Conservation (phyloP, 1,140 invertebrate species). For the Brachionus angularis region DNA sequence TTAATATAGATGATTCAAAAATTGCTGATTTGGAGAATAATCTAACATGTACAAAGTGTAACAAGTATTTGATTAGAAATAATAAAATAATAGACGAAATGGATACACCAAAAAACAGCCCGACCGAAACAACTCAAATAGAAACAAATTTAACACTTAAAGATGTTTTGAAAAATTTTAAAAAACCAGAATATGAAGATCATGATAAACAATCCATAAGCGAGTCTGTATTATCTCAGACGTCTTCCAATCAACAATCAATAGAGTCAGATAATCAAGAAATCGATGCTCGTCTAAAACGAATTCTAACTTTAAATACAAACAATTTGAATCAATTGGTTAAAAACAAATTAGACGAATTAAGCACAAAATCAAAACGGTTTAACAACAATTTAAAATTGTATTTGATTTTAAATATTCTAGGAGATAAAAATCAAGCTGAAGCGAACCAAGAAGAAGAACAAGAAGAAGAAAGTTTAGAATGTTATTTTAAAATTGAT, state of each 20-base stretch:
- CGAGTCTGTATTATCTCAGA: neutral
- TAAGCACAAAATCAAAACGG: slow-evolving; percentile 6
- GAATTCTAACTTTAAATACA: neutral
- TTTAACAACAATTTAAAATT: slow-evolving; percentile 18
- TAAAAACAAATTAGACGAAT: slow-evolving; percentile 8
- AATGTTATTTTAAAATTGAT: too few relatives aligned
- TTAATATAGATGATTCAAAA: neutral
- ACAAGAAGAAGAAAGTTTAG: neutral
- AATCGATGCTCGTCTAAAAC: neutral
- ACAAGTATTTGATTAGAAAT: neutral
- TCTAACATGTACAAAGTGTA: slow-evolving; percentile 1
- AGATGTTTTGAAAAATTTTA: neutral
- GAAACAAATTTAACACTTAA: neutral
- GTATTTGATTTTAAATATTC: neutral
- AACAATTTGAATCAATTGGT: neutral
- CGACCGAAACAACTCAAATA: neutral
- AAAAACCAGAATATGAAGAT: too few relatives aligned
- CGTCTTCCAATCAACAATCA: neutral
- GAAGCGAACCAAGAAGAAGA: neutral
- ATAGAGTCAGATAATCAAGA: neutral
- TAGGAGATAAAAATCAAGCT: slow-evolving; percentile 15
- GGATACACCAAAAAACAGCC: slow-evolving; percentile 1
- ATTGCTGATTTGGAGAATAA: neutral
- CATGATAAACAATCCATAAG: too few relatives aligned
- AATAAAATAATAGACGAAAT: neutral